Conservation (phyloP, 2,113 vertebrate genomes). For the Sciurus niger region DNA sequence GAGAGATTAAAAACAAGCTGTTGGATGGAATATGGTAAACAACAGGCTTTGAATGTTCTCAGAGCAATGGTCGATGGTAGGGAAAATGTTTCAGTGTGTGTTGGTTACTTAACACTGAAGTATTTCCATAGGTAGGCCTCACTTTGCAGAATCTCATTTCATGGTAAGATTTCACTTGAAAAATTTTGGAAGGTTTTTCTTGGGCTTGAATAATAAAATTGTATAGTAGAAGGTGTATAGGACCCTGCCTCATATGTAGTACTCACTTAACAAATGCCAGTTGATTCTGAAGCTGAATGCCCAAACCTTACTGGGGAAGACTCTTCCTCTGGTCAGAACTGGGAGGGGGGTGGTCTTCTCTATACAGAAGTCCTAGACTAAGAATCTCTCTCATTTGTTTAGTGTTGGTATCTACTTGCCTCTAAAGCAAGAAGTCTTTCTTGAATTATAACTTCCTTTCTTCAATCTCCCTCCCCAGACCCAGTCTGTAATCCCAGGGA, state of each 20-base stretch:
- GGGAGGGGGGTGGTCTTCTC: not conserved
- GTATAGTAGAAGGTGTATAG: not conserved
- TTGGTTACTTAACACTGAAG: not conserved
- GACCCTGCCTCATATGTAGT: not conserved
- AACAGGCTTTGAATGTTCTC: not conserved
- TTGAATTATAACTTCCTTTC: not conserved
- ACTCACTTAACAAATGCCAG: not conserved
- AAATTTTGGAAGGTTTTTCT: constrained; percentile 28
- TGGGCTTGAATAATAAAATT: not conserved
- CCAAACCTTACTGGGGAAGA: not conserved
- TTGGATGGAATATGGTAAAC: not conserved
- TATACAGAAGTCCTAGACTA: not conserved
- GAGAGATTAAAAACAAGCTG: not conserved
- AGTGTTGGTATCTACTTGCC: not conserved
- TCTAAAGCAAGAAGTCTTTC: not conserved
- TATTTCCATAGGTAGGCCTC: not conserved
- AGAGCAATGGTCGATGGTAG: not conserved
- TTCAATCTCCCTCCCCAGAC: too few relatives aligned
- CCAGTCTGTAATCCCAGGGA: too few relatives aligned
- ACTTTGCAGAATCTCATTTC: not conserved
- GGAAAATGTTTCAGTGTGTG: not conserved
- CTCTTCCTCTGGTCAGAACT: not conserved
- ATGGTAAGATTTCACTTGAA: not conserved
- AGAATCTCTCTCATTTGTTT: not conserved
- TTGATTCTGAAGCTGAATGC: not conserved